These are phyloP conservation scores for Petrophora chlorosata DNA, from an alignment of 2,888 invertebrate species.

Conservation along the genomic window DNA sequence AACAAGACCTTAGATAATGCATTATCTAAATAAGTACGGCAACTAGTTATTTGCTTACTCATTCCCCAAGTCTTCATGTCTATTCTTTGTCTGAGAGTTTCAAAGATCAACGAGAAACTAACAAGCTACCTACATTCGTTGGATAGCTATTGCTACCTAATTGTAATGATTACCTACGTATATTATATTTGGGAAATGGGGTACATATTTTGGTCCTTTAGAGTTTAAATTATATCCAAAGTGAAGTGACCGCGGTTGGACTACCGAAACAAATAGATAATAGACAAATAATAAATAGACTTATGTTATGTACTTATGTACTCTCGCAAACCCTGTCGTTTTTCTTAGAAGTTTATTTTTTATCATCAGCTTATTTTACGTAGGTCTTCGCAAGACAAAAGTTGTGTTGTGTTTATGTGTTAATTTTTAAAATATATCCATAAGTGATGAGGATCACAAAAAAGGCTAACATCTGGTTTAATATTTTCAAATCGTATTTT, in stretches of 20 bases:
- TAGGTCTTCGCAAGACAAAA: too few relatives aligned
- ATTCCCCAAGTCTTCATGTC: conserved; percentile 42
- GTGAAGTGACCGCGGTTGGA: too few relatives aligned
- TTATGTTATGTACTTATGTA: too few relatives aligned
- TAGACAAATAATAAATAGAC: not conserved
- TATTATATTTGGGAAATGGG: too few relatives aligned
- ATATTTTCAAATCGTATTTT: conserved; percentile 5
- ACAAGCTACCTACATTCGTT: conserved; percentile 4
- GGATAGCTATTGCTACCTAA: conserved; percentile 1
- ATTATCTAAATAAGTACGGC: conserved; percentile 63
- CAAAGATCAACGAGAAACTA: conserved; percentile 18
- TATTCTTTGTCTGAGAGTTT: conserved; percentile 54
- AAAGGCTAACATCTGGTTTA: conserved; percentile 19
- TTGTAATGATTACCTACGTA: conserved; percentile 12
- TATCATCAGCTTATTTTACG: too few relatives aligned
- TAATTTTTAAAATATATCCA: too few relatives aligned
- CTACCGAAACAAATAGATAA: not conserved
- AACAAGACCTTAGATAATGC: conserved; percentile 69
- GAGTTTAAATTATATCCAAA: conserved; percentile 29
- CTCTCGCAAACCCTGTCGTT: too few relatives aligned
- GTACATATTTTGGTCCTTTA: conserved; percentile 19
- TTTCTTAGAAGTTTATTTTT: too few relatives aligned
- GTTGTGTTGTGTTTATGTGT: too few relatives aligned
- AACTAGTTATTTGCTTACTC: conserved; percentile 65
- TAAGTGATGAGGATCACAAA: too few relatives aligned